Conservation (phyloP, 2,888 invertebrate genomes). For the Melanchra persicariae region DNA sequence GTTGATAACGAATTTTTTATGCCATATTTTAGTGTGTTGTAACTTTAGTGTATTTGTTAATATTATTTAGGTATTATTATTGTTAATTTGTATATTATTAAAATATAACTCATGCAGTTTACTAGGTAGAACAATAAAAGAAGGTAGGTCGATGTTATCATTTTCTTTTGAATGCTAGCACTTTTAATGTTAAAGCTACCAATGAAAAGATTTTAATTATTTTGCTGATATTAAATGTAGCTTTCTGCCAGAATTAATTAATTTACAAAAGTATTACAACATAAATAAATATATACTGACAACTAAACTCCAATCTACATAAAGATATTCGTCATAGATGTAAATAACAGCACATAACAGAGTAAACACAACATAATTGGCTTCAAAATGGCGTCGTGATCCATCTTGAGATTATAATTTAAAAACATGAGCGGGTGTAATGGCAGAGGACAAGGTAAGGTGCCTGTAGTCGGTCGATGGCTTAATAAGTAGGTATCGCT, state of each 20-base stretch:
- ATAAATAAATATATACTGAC: neutral
- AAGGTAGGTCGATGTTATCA: no score
- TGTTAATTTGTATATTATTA: no score
- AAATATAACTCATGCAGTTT: no score
- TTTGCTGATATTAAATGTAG: no score
- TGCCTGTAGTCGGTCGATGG: constrained; percentile 81
- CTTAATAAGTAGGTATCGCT: constrained; percentile 90
- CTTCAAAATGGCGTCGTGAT: constrained; percentile 74
- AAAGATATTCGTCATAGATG: constrained; percentile 2
- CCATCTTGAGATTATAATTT: constrained; percentile 86
- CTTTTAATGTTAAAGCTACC: no score
- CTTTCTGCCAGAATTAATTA: neutral
- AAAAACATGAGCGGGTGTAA: constrained; percentile 87
- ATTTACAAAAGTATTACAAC: neutral
- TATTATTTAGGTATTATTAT: no score
- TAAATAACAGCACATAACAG: constrained; percentile 52
- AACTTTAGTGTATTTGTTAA: no score
- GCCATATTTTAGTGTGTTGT: no score
- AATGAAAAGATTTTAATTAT: no score
- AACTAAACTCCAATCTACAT: neutral
- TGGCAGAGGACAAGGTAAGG: constrained; percentile 71
- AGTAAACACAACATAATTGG: constrained; percentile 73
- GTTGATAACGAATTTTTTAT: no score
- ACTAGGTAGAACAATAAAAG: neutral
- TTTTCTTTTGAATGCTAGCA: no score